Evolutionary conservation across 1,140 invertebrate species (phyloP), one percentile per base, ranked within the genome.

Genomic region (Caerostris extrusa): DNA sequence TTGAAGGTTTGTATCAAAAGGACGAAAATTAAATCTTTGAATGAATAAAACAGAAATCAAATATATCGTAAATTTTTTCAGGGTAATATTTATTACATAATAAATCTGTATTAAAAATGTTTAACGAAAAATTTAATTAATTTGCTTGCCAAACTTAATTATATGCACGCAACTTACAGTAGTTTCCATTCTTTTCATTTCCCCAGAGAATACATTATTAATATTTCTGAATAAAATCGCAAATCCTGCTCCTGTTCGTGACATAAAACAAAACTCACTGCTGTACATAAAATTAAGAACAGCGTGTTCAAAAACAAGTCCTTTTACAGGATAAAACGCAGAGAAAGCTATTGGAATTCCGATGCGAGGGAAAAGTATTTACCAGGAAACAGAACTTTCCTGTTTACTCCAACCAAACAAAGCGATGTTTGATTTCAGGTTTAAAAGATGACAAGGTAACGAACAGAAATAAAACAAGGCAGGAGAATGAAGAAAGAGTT

Each of bases 341-440:
- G 10, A 3, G 7, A 50, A 50, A 77, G 12, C 19, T 77, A 12
- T 77, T 53, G 50, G 34, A 77, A 50, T 53, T 53, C 10, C 71
- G 8, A 10, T 10, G 50, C 3, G 10, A 53, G 10, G 7, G 71
- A 14, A 34, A 77, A 5, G 8, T 85, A 85, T 85, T 85, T 85
- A 60, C 56, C 6, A 19, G 58, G 50, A 57, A 19, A 17, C 83
- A 3, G 10, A n/a, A 3, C 83, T 8, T n/a, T 19, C 34, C 3
- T 60, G 83, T 60, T 57, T 85, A 60, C 57, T 19, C n/a, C 4
- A 85, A 85, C 56, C 19, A 57, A 85, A 60, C 83, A 85, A 85
- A 85, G 57, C 55, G 56, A 50, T 85, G 57, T 85, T 85, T 85
- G 83, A 58, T 85, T 85, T 58, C 56, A 60, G 8, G 57, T 58